Evolutionary conservation across 2,113 vertebrate genomes (phyloP).

Genomic region (Acrocephalus arundinaceus): DNA sequence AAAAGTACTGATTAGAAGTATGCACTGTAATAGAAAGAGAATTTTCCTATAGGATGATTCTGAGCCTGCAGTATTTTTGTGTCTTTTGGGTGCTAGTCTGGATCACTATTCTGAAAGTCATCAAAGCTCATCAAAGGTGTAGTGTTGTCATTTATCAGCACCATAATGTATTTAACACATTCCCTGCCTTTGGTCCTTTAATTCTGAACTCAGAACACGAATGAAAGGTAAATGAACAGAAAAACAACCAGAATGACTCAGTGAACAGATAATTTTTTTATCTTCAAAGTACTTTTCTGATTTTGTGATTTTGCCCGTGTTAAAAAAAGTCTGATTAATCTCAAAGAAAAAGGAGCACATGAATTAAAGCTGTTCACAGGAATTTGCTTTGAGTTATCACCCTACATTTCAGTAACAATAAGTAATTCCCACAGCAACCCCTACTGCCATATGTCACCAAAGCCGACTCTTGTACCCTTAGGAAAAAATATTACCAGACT

Average conservation of each 20-base stretch:
- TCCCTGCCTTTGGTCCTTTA: background rate
- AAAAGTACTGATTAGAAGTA: background rate
- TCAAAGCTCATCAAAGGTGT: background rate
- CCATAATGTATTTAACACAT: background rate
- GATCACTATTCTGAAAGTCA: background rate
- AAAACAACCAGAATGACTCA: background rate
- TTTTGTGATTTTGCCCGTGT: background rate
- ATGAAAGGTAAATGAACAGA: background rate
- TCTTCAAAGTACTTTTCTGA: background rate
- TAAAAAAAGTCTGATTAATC: background rate
- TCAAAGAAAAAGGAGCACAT: background rate
- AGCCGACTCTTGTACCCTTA: background rate
- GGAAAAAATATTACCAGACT: background rate
- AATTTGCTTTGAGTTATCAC: slow-evolving; percentile 41
- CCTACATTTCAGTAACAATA: slow-evolving; percentile 23
- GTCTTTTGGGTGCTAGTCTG: background rate
- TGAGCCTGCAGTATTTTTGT: background rate
- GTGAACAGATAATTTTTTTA: background rate
- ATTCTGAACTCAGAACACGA: background rate
- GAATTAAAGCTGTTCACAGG: slow-evolving; percentile 2
- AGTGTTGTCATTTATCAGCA: background rate
- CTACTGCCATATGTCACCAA: slow-evolving; percentile 48
- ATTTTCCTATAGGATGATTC: background rate
- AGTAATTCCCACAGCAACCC: slow-evolving; percentile 39
- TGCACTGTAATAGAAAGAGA: background rate